These are phyloP conservation scores for Trachelus troglodyta DNA, from an alignment of 2,888 invertebrate species.

Conservation along the genomic window DNA sequence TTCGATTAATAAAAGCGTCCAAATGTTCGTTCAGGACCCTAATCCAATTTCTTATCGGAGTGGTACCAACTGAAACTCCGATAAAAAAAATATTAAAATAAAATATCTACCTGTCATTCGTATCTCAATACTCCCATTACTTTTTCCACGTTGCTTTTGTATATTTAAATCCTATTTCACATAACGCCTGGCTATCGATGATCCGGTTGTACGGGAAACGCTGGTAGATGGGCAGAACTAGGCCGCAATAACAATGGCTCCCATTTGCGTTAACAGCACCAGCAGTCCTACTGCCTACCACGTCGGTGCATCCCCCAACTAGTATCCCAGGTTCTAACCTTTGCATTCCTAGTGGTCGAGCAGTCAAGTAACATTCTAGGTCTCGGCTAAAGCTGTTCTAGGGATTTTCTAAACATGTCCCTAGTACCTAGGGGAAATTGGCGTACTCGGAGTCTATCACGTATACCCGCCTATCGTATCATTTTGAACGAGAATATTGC, in stretches of 20 bases:
- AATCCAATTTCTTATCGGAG: not conserved
- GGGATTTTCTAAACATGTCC: not conserved
- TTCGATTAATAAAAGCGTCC: not conserved
- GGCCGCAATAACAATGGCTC: conserved; percentile 54
- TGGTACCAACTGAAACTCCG: not conserved
- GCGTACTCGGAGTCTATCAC: no score
- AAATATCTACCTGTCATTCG: not conserved
- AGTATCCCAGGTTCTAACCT: not conserved
- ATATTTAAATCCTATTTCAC: not conserved
- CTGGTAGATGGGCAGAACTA: conserved; percentile 48
- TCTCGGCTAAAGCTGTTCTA: not conserved
- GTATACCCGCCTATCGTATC: no score
- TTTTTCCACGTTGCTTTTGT: not conserved
- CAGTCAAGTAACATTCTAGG: not conserved
- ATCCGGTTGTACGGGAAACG: not conserved
- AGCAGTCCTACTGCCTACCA: not conserved
- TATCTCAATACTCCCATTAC: not conserved
- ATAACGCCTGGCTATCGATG: not conserved
- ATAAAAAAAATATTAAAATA: not conserved
- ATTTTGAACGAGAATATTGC: no score
- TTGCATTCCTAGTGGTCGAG: not conserved
- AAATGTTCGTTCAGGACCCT: not conserved
- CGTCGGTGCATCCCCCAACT: not conserved
- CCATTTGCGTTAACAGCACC: conserved; percentile 44
- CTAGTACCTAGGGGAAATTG: no score